Evolutionary conservation across 2,113 vertebrate genomes (phyloP), one percentile per base, ranked within the genome.

Genomic region (Notothenia rossii): DNA sequence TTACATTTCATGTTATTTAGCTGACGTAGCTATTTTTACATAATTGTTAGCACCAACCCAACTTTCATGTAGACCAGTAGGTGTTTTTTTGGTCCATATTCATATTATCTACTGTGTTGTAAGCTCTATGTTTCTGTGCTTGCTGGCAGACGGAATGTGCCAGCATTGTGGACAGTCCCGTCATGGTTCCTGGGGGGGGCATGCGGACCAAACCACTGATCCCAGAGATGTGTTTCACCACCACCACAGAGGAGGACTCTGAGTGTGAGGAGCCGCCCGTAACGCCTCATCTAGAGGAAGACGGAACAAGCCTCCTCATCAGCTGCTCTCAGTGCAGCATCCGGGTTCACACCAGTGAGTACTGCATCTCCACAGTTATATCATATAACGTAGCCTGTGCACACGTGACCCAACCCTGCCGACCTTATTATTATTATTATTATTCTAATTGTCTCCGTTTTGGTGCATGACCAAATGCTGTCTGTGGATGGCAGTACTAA

Each of bases 151-250:
- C 96, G 10, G 96, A 98, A 77, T 96, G 95, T 78, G 93, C 86
- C n/a, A 91, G 92, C 80, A 67, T 75, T 8, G 58, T 17, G 10
- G 95, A 94, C 67, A 36, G 92, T 69, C 88, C 91, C 60, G 72
- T 94, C 55, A 56, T 90, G 43, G 9, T 60, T 13, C 48, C 59
- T 5, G 87, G 80, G 68, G 88, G 88, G 15, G 29, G 83, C 48
- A 94, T 96, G 84, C 92, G 96, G 93, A 98, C 96, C 72, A 99
- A 97, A 86, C 98, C 98, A 12, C 88, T 99, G 70, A 98, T 99
- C 91, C 98, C 98, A 9, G 98, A 99, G 92, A 96, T 96, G 96
- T 99, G 98, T 45, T 99, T 99, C 88, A 97, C 95, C 84, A 95
- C 96, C 18, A 98, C 96, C 79, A 97, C 94, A 1, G 95, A 95